A percentile compares a stretch with the other conserved stretches of the same genome.
These are phyloP conservation scores for Eristalis intricaria DNA, from an alignment of 2,888 invertebrate genomes.

Conservation along the genomic window DNA sequence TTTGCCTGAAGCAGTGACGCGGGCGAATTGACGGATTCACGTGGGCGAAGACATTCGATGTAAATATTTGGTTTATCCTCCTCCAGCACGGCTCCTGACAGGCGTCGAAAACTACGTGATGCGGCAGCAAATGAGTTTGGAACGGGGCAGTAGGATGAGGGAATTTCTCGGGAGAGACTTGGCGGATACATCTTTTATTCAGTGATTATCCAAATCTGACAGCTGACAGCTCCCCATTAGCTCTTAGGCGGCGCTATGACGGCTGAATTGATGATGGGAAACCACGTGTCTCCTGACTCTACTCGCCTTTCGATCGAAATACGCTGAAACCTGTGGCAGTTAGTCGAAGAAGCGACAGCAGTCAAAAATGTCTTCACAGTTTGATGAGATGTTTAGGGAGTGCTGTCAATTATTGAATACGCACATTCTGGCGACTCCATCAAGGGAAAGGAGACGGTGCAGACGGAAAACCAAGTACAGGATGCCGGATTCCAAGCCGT, in stretches of 20 bases:
- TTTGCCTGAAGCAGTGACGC: slow-evolving; percentile 29
- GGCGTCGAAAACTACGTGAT: slow-evolving; percentile 35
- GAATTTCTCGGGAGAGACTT: neutral
- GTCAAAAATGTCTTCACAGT: no score
- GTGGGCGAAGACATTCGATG: slow-evolving; percentile 9
- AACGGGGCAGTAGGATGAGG: neutral
- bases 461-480: no score
- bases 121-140: neutral
- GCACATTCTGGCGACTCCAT: no score
- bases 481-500: no score
- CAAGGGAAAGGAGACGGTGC: no score
- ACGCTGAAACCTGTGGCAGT: neutral
- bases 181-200: neutral
- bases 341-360: neutral
- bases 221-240: neutral
- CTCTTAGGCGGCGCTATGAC: neutral
- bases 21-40: slow-evolving; percentile 25
- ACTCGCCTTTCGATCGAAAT: neutral
- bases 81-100: slow-evolving; percentile 21
- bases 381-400: neutral
- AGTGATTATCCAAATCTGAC: neutral
- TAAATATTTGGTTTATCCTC: slow-evolving; percentile 43
- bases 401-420: neutral
- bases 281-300: neutral
- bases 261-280: neutral